Evolutionary conservation across 1,140 invertebrate species (phyloP), one percentile per base, ranked within the genome.

Genomic region (Drosophila cardini): DNA sequence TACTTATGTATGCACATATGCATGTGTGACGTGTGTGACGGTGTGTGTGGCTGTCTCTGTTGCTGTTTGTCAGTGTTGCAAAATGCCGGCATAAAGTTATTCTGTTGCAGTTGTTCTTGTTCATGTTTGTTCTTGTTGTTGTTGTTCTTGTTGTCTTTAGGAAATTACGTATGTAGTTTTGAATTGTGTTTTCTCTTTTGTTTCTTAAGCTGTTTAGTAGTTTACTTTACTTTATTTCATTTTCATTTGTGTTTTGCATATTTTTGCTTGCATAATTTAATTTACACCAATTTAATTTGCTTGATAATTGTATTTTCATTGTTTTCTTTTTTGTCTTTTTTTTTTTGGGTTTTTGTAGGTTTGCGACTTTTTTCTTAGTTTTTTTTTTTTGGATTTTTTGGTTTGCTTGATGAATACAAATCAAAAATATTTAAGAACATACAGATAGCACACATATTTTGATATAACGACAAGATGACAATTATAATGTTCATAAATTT

Each of bases 381-480:
- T 69, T 36, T 45, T 42, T 56, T 50, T 15, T 38, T 48, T 61
- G 60, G 10, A 21, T 45, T 48, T 38, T 7, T 62, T 56, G 62
- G 62, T 70, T 72, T 64, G 40, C 58, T 26, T 62, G 65, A 70
- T 67, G 46, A n/a, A 70, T 38, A 70, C 32, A 81, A 83, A 75
- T 81, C 53, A 74, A 80, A 57, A 80, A 57, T 80, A 55, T 53
- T 53, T 50, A 76, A 76, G 72, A 72, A 80, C 56, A 67, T 67
- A 72, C 69, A 75, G 61, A 83, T 79, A 80, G 80, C 80, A 76
- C 76, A 84, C 81, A 84, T 84, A 68, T 80, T 26, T 26, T 26
- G 21, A 84, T 83, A 79, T 84, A 83, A 83, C 80, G 80, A 84
- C 80, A 76, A 83, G 80, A 76, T 80, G 76, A 83, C 74, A 82